Conservation (phyloP, 1,140 invertebrate genomes). For the Achroia grisella region DNA sequence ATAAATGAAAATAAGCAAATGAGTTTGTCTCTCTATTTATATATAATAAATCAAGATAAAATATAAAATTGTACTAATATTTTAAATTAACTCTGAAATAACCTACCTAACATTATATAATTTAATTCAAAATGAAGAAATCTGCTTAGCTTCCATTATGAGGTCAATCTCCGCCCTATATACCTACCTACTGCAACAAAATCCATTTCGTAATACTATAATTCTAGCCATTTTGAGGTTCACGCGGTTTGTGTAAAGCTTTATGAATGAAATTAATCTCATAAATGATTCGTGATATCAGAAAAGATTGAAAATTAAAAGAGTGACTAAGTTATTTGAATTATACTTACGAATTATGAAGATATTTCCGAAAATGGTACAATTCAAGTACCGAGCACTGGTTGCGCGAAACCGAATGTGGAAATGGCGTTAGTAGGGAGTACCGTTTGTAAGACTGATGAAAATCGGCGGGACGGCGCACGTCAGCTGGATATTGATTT, state of each 20-base stretch:
- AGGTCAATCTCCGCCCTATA: slow-evolving; percentile 20
- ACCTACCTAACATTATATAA: no score
- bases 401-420: slow-evolving; percentile 38
- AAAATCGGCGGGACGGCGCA: slow-evolving; percentile 52
- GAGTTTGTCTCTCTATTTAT: no score
- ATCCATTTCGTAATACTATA: slow-evolving; percentile 11
- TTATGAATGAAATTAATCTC: slow-evolving; percentile 22
- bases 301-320: slow-evolving; percentile 1
- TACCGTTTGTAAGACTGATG: slow-evolving; percentile 47
- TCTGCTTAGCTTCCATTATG: slow-evolving; percentile 1
- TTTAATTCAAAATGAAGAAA: no score
- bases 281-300: background rate
- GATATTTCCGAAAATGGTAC: slow-evolving; percentile 31
- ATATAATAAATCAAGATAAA: no score
- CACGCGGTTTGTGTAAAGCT: background rate
- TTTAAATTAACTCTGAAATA: no score
- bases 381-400: slow-evolving; percentile 39
- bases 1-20: no score
- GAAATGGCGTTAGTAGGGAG: slow-evolving; percentile 42
- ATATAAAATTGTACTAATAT: no score
- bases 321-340: slow-evolving; percentile 7
- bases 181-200: slow-evolving; percentile 14
- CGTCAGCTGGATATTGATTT: slow-evolving; percentile 56
- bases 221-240: slow-evolving; percentile 13
- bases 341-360: slow-evolving; percentile 35